Evolutionary conservation across 2,113 vertebrate genomes (phyloP), one percentile per base, ranked within the genome.

Genomic region (Gnathonemus echidnorhynchus): DNA sequence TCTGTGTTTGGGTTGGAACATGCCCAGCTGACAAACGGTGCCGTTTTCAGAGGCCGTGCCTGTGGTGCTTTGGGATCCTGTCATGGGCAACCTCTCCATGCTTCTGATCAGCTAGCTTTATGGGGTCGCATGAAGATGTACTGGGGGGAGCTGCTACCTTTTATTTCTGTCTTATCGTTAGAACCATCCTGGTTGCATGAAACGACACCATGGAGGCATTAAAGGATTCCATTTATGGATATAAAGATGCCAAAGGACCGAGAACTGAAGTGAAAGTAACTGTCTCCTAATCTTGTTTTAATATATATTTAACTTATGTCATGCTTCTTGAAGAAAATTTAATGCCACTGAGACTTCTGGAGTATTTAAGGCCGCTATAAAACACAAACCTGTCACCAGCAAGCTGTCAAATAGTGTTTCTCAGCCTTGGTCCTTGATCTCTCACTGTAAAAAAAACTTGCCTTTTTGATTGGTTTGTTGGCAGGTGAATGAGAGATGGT

Each of bases 321-420:
- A 92, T 94, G 93, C 94, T 92, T 92, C 90, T 84, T 58, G 91
- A 88, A 90, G 91, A 92, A 91, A 92, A 95, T 95, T 94, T 94
- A 93, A 91, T 94, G 92, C 94, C 93, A 92, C 93, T 3, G 88
- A 92, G 93, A 92, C 92, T 93, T 94, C 93, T 88, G 35, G n/a
- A 92, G 89, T 93, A 95, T 96, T 96, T 95, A 95, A 91, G 89
- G 90, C 93, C 91, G 46, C 92, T 77, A 94, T 96, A 95, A 95
- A 95, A 92, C 93, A 94, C 90, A 91, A 66, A 90, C 91, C 92
- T 93, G 93, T 95, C 94, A 94, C 93, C 93, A 93, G 92, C 91
- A 85, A 91, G 90, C 93, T 89, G 90, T 94, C 94, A 93, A 92
- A 92, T 89, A 89, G 90, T 56, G 21, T 93, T 93, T 93, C 92